Conservation (phyloP, 2,888 invertebrate genomes). For the Eupithecia dodoneata region DNA sequence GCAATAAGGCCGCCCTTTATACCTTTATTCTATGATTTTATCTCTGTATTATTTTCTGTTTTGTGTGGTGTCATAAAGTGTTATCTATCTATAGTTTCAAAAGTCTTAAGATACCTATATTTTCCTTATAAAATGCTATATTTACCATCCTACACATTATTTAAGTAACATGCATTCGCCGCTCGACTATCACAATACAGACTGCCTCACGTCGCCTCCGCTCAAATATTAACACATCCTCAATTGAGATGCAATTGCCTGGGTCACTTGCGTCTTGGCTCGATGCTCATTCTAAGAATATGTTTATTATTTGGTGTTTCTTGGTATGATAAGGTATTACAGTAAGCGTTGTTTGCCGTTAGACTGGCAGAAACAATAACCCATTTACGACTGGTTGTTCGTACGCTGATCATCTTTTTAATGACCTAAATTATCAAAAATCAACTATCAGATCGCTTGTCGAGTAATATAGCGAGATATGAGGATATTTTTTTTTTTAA, state of each 20-base stretch:
- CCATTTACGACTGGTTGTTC: no score
- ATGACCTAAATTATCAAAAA: no score
- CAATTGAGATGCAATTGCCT: constrained; percentile 35
- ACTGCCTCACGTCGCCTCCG: constrained; percentile 12
- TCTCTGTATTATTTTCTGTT: no score
- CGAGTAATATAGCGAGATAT: no score
- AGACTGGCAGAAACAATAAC: not conserved
- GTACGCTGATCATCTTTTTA: no score
- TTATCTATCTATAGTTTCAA: no score
- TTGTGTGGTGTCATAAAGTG: no score
- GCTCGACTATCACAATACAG: constrained; percentile 14
- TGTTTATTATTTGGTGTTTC: not conserved
- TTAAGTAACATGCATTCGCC: constrained; percentile 2
- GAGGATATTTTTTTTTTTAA: no score
- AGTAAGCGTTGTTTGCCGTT: not conserved
- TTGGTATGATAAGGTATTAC: not conserved
- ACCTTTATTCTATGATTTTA: no score
- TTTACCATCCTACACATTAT: not conserved
- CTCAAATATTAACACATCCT: constrained; percentile 43
- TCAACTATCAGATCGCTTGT: not conserved
- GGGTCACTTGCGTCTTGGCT: not conserved
- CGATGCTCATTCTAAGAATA: not conserved
- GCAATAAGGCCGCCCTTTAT: no score
- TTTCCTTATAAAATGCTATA: not conserved
- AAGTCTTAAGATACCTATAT: no score